Conservation (phyloP, 35 echinoderm and acorn worm species). For the Lytechinus pictus region DNA sequence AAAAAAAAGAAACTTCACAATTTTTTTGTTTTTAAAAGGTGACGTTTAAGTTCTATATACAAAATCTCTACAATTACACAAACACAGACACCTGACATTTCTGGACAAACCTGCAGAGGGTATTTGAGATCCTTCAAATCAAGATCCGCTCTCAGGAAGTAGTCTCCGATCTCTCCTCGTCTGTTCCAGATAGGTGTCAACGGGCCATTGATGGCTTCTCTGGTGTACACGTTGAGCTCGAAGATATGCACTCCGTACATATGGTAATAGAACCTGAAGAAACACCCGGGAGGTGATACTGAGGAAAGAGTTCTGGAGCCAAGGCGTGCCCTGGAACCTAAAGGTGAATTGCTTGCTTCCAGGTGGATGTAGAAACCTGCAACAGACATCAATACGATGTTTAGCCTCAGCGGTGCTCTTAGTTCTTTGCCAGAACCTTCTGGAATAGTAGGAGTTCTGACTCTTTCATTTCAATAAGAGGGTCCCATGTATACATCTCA, state of each 20-base stretch:
- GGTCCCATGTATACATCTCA: too few relatives aligned
- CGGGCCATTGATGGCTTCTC: slow-evolving; percentile 79
- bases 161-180: slow-evolving; percentile 79
- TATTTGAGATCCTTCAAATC: not conserved
- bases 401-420: too few relatives aligned
- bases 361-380: slow-evolving; percentile 69
- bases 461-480: too few relatives aligned
- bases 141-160: slow-evolving; percentile 74
- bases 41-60: too few relatives aligned
- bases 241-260: slow-evolving; percentile 82
- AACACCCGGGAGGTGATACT: not conserved
- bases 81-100: too few relatives aligned
- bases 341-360: slow-evolving; percentile 58
- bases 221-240: slow-evolving; percentile 79
- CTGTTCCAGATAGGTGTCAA: slow-evolving; percentile 65
- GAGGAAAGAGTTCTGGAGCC: slow-evolving; percentile 56
- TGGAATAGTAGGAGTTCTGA: too few relatives aligned
- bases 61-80: too few relatives aligned
- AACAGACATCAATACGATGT: too few relatives aligned
- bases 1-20: too few relatives aligned
- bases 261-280: slow-evolving; percentile 85
- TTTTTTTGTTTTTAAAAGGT: too few relatives aligned
- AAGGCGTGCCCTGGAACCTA: slow-evolving; percentile 71
- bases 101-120: not conserved
- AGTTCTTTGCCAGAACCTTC: too few relatives aligned